Percentiles rank a stretch among this genome's conserved stretches.
Conservation (phyloP, 2,888 invertebrate species). For the Abrostola triplasia region DNA sequence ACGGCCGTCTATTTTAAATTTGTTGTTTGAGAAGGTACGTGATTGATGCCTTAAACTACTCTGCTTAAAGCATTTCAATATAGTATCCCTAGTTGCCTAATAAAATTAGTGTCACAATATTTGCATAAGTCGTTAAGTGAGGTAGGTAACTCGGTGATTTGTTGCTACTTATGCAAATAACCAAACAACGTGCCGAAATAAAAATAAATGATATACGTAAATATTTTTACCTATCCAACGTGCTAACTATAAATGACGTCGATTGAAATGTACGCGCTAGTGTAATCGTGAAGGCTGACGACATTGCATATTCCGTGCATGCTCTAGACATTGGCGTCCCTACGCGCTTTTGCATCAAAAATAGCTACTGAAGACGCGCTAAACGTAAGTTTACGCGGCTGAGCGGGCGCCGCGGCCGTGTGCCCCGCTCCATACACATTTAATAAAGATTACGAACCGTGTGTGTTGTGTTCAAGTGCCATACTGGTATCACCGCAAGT, state of each 20-base stretch:
- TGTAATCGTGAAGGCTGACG: slow-evolving; percentile 81
- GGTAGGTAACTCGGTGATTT: slow-evolving; percentile 22
- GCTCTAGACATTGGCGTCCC: slow-evolving; percentile 88
- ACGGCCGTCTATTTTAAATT: slow-evolving; percentile 38
- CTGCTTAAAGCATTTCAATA: slow-evolving; percentile 2
- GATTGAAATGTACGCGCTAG: slow-evolving; percentile 61
- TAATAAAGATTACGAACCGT: slow-evolving; percentile 56
- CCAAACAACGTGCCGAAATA: slow-evolving; percentile 16
- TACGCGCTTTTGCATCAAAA: slow-evolving; percentile 87
- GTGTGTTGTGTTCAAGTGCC: slow-evolving; percentile 50
- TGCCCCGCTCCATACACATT: slow-evolving; percentile 57
- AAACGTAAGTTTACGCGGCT: slow-evolving; percentile 83
- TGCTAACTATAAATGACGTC: slow-evolving; percentile 32
- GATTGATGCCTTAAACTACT: slow-evolving; percentile 17
- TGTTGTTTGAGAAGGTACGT: slow-evolving; percentile 10
- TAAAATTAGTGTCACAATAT: slow-evolving; percentile 14
- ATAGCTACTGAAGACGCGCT: slow-evolving; percentile 86
- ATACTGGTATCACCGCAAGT: slow-evolving; percentile 56
- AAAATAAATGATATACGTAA: slow-evolving; percentile 26
- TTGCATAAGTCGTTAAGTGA: slow-evolving; percentile 5
- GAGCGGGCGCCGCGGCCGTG: slow-evolving; percentile 79
- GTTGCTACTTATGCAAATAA: slow-evolving; percentile 31
- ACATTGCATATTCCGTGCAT: slow-evolving; percentile 88
- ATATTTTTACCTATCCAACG: slow-evolving; percentile 43
- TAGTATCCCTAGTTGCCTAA: slow-evolving; percentile 4